Conservation (phyloP, 2,113 vertebrate genomes). For the Protobothrops flavoviridis region DNA sequence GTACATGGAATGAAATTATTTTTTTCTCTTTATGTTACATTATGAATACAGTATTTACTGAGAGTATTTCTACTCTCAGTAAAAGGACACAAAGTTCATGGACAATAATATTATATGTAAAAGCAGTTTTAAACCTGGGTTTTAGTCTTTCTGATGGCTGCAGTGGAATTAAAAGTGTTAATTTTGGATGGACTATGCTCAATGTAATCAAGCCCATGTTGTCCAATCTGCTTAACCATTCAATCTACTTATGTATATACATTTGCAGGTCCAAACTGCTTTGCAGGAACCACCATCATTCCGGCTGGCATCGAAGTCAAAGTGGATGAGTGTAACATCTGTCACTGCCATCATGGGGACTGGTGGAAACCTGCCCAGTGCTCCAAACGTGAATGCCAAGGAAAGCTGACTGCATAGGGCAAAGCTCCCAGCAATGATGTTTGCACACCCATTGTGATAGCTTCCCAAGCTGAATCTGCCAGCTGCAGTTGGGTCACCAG, state of each 20-base stretch:
- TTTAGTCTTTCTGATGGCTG: background rate
- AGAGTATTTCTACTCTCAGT: background rate
- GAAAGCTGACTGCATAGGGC: slow-evolving; percentile 87
- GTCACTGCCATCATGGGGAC: slow-evolving; percentile 97
- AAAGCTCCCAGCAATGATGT: slow-evolving; percentile 33
- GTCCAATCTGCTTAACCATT: slow-evolving; percentile 39
- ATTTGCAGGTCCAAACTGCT: slow-evolving; percentile 95
- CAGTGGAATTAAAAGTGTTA: background rate
- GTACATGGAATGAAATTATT: background rate
- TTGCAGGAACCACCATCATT: slow-evolving; percentile 97
- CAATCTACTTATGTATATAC: slow-evolving; percentile 29
- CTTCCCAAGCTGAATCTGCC: slow-evolving; percentile 36
- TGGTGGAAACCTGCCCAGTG: slow-evolving; percentile 99
- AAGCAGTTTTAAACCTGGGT: background rate
- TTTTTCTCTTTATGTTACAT: background rate
- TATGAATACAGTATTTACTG: background rate
- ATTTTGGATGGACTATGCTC: background rate
- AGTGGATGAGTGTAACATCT: slow-evolving; percentile 99
- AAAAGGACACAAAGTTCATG: background rate
- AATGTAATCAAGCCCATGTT: background rate
- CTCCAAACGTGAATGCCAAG: slow-evolving; percentile 95
- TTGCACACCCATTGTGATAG: slow-evolving; percentile 40
- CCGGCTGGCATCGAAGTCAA: slow-evolving; percentile 98
- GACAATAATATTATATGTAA: background rate
- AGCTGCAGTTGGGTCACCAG: slow-evolving; percentile 68